Evolutionary conservation across 1,140 invertebrate genomes (phyloP).

Genomic region (Rhopalosiphum padi): DNA sequence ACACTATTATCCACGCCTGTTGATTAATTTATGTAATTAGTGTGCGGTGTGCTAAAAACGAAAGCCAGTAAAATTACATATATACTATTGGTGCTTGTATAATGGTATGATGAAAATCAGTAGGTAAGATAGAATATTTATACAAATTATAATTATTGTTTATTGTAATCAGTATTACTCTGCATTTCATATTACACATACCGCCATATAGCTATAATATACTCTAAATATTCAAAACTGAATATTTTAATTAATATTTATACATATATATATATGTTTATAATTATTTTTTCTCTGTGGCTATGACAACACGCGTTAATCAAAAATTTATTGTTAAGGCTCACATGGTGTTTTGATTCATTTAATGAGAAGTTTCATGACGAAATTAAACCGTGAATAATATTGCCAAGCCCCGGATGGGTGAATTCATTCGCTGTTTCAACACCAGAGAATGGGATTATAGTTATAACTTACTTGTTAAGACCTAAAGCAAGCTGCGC

Average conservation of each 20-base stretch:
- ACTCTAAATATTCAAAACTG: not conserved
- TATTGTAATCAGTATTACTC: not conserved
- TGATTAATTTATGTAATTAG: not conserved
- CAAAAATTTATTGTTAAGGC: not conserved
- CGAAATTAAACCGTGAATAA: not conserved
- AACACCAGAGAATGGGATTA: not conserved
- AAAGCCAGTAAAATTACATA: not conserved
- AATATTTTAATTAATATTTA: not conserved
- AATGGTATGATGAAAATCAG: not conserved
- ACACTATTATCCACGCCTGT: constrained; percentile 14
- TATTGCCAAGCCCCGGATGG: not conserved
- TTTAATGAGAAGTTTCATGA: constrained; percentile 7
- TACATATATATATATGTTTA: not conserved
- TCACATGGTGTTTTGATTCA: not conserved
- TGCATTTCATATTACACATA: not conserved
- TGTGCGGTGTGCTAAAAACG: not conserved
- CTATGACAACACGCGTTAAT: not conserved
- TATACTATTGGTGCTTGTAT: not conserved
- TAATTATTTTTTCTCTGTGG: not conserved
- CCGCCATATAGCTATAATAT: not conserved
- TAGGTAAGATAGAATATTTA: not conserved
- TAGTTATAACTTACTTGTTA: not conserved
- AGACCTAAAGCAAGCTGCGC: not conserved
- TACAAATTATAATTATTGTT: not conserved
- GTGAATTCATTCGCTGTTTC: not conserved